Conservation (phyloP, 2,113 vertebrate genomes). For the Lophotis ruficrista region DNA sequence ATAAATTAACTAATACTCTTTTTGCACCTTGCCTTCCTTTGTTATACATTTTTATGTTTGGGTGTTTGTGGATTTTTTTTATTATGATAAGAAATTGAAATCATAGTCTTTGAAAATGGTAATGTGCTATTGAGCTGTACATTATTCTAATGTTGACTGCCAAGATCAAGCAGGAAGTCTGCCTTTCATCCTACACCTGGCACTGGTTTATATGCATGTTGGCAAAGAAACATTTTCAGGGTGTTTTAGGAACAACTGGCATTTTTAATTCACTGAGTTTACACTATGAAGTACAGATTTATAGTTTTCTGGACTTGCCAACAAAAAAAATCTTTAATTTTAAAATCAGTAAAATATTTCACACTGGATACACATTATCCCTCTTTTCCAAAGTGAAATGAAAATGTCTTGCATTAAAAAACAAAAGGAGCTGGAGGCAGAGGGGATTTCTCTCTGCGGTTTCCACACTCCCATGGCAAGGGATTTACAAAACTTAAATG, state of each 20-base stretch:
- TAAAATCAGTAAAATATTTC: neutral
- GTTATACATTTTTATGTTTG: neutral
- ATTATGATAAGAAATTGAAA: neutral
- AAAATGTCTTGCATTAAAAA: neutral
- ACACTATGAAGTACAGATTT: neutral
- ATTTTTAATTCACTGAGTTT: neutral
- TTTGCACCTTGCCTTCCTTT: neutral
- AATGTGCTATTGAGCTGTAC: neutral
- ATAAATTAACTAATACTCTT: neutral
- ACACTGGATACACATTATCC: neutral
- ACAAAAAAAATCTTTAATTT: neutral
- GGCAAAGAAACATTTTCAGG: neutral
- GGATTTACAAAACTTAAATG: neutral
- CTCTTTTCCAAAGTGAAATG: neutral
- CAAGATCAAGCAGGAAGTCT: neutral
- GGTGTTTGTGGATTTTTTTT: neutral
- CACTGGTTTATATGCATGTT: neutral
- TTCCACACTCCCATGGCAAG: neutral
- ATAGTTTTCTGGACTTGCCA: neutral
- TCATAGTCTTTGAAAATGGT: neutral
- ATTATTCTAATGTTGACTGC: neutral
- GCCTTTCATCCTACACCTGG: neutral
- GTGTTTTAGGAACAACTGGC: neutral
- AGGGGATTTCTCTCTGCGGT: neutral
- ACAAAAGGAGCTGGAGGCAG: neutral